Evolutionary conservation across 2,888 invertebrate species (phyloP).

Genomic region (Ceriagrion tenellum): DNA sequence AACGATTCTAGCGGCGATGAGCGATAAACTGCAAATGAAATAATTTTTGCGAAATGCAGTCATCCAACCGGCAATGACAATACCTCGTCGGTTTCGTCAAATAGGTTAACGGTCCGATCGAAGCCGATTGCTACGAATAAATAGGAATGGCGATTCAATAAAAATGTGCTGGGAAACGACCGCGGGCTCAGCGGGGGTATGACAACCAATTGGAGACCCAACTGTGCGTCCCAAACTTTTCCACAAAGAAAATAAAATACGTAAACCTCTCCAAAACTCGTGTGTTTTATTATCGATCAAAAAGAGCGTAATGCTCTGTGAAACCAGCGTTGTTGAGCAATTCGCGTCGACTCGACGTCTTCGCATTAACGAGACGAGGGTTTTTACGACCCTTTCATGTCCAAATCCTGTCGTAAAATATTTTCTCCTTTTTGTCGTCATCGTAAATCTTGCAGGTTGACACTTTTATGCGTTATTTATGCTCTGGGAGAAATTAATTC

Average conservation of each 20-base stretch:
- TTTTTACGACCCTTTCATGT: neutral
- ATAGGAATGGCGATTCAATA: neutral
- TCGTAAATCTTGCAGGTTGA: neutral
- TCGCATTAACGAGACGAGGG: neutral
- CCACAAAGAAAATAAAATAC: neutral
- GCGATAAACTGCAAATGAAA: neutral
- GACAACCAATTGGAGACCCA: neutral
- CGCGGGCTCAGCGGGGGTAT: neutral
- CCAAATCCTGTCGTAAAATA: neutral
- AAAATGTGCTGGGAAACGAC: neutral
- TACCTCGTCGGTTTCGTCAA: neutral
- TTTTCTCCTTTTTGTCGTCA: neutral
- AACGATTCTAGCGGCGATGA: too few species aligned
- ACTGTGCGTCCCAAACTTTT: neutral
- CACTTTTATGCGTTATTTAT: too few species aligned
- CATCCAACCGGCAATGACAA: neutral
- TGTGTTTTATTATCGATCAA: constrained; percentile 19
- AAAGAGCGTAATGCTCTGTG: neutral
- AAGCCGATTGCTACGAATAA: neutral
- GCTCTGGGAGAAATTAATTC: too few species aligned
- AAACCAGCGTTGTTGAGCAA: neutral
- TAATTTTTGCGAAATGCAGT: neutral
- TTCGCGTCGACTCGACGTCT: neutral
- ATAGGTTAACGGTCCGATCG: neutral
- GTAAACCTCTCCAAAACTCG: neutral